phyloP scores from a whole-genome alignment of 2,888 invertebrate genomes.

The Erpobdella octoculata region DNA sequence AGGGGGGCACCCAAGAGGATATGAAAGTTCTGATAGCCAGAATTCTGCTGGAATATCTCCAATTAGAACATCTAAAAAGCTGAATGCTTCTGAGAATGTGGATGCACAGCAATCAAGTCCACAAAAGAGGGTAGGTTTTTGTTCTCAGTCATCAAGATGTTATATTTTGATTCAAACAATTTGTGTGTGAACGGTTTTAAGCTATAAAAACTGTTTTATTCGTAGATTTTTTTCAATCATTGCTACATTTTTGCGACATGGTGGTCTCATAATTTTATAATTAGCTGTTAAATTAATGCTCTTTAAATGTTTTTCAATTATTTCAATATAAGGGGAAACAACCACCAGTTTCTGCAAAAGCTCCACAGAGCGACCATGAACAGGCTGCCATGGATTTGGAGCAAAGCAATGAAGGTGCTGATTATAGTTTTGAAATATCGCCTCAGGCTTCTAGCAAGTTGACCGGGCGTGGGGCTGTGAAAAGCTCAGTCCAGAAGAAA shows the following conservation, averaged over 20 bases:
- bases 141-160: no score
- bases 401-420: neutral
- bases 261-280: neutral
- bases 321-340: neutral
- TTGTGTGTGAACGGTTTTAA: no score
- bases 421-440: conserved; percentile 11
- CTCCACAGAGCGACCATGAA: neutral
- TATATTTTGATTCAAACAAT: no score
- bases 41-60: neutral
- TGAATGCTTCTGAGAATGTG: neutral
- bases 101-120: neutral
- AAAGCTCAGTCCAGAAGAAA: conserved; percentile 14
- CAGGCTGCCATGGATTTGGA: neutral
- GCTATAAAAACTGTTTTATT: no score
- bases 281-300: neutral
- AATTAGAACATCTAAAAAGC: neutral
- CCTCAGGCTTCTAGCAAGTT: conserved; percentile 1
- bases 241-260: neutral
- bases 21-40: conserved; percentile 1
- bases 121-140: neutral
- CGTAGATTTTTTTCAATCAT: neutral
- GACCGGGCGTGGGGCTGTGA: neutral
- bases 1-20: neutral
- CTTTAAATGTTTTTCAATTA: neutral
- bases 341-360: neutral